phyloP scores from a whole-genome alignment of 2,113 vertebrate species.

The Pedionomus torquatus region DNA sequence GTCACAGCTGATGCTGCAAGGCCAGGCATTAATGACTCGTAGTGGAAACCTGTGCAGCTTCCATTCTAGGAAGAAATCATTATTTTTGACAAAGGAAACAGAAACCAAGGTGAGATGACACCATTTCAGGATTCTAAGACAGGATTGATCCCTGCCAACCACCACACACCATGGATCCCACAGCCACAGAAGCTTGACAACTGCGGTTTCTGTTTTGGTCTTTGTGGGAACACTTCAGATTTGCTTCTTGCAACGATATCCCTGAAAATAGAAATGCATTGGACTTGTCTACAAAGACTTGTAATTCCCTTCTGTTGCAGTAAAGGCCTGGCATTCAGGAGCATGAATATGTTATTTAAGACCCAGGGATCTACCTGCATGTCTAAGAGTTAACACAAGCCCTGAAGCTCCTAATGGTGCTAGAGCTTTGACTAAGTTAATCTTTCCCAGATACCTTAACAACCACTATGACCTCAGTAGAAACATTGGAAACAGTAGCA shows the following conservation, averaged over 20 bases:
- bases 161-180: fast-evolving
- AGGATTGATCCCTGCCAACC: neutral
- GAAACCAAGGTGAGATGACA: neutral
- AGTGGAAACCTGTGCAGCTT: neutral
- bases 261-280: neutral
- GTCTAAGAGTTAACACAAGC: neutral
- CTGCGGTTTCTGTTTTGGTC: neutral
- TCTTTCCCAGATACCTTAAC: neutral
- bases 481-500: neutral
- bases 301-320: neutral
- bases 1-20: neutral
- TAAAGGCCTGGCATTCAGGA: neutral
- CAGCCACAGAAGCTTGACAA: neutral
- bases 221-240: neutral
- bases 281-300: neutral
- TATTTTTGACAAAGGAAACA: neutral
- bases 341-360: neutral
- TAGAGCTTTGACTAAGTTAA: neutral
- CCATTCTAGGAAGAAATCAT: neutral
- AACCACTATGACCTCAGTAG: neutral
- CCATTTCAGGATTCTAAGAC: neutral
- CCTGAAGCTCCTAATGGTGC: neutral
- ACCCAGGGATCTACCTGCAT: neutral
- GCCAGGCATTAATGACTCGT: neutral
- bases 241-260: neutral